Evolutionary conservation across 2,797 vertebrate species (phyloP), one percentile per base, ranked within the genome.

Genomic region (Cryptoprocta ferox): DNA sequence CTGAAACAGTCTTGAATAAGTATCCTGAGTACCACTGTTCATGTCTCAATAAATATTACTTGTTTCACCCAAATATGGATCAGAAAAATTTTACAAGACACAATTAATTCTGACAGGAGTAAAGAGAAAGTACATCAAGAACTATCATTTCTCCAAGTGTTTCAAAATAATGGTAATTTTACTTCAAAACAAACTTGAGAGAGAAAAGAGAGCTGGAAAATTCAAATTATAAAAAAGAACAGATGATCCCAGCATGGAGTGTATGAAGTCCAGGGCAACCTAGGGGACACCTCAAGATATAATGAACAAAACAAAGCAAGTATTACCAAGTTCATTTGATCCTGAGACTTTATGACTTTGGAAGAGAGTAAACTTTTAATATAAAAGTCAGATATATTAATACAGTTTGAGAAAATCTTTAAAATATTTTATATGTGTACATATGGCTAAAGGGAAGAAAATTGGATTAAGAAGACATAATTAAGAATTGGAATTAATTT

Each of bases 401-500:
- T 80, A 32, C 0, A 70, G 13, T 86, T 93, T 14, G 21, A 89
- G 3, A 61, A 88, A 39, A 37, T n/a, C 0, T 18, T 78, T 76
- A 37, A 89, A 83, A 66, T 61, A 8, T 71, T 70, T 65, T 63
- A 16, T 3, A 13, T 13, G 39, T 12, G 53, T 45, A 3, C 37
- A 30, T 26, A 9, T 53, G 21, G 1, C 3, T 61, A 65, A 35
- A 65, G n/a, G 9, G 19, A n/a, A 87, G 2, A 70, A 87, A 82
- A n/a, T 1, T 45, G 80, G 16, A 32, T 30, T 76, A 39, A 37
- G 21, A 71, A 61, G 3, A 76, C 5, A 66, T 45, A 30, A 48
- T 50, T 89, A 78, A 92, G 30, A 82, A 88, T 6, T 89, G 6
- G 6, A 94, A 91, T 75, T 94, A 86, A 95, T 59, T 80, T 88